phyloP scores from a whole-genome alignment of 1,140 invertebrate genomes.

The Polypedilum vanderplanki region DNA sequence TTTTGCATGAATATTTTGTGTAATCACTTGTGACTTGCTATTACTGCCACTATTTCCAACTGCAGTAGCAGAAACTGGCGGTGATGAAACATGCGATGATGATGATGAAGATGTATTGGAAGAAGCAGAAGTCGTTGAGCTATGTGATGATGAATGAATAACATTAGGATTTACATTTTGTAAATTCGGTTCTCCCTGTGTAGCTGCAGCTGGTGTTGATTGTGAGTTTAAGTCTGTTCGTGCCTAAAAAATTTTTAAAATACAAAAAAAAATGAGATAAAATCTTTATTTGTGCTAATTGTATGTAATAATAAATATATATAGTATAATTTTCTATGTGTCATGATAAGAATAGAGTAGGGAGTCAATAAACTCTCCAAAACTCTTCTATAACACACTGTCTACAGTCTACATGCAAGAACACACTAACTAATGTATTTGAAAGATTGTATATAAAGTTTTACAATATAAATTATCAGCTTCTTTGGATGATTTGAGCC shows the following conservation, averaged over 20 bases:
- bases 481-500: background rate
- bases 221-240: background rate
- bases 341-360: too few relatives aligned
- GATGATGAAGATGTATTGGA: background rate
- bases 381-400: too few relatives aligned
- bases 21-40: constrained; percentile 25
- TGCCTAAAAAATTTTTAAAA: background rate
- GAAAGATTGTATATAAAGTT: background rate
- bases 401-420: too few relatives aligned
- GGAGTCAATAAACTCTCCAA: too few relatives aligned
- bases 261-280: background rate
- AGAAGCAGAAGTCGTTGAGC: background rate
- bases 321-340: too few relatives aligned
- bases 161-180: constrained; percentile 31
- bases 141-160: background rate
- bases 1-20: constrained; percentile 27
- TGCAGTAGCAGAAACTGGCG: background rate
- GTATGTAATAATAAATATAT: too few relatives aligned
- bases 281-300: background rate
- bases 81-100: background rate
- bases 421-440: too few relatives aligned
- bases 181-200: constrained; percentile 28
- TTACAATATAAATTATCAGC: constrained; percentile 25
- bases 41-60: background rate
- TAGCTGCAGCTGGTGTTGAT: background rate